Evolutionary conservation across 1,140 invertebrate species (phyloP), one percentile per base, ranked within the genome.

Genomic region (Drosophila burlai): DNA sequence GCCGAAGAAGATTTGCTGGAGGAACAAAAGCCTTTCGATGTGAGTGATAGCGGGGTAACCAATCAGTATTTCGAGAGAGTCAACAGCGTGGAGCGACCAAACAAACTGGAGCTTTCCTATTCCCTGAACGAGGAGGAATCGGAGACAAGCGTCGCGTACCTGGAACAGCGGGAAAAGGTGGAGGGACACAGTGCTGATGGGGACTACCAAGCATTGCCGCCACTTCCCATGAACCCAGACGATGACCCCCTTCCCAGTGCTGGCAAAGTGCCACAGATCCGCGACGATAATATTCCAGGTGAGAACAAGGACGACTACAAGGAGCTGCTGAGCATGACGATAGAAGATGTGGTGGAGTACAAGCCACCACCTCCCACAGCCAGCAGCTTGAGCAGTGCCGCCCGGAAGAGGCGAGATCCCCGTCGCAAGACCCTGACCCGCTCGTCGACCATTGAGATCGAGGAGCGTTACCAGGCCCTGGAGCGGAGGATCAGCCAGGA

Each of bases 1-100:
- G 24, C 26, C 6, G 54, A 9, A 6, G 47, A 36, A 8, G 31
- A 36, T 21, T 16, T 36, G 10, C 31, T 40, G 15, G 47, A 45
- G 2, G 18, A 75, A 31, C 64, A 13, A 16, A 65, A 49, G 45
- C 9, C 40, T 11, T 93, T 68, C 52, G 83, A 84, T 59, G 81
- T 92, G 3, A 91, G 75, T 50, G 85, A 92, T 18, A 74, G 78
- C 42, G 92, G 92, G 6, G 92, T 93, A 3, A 93, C 91, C 18
- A 93, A 93, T 81, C 74, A 92, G 59, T 93, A 93, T 77, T 93
- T 93, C 55, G 92, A 93, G 57, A 72, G 91, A 0, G 83, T 93
- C n/a, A 93, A 93, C 36, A 86, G 85, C 24, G 81, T 81, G 16
- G 92, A 93, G 42, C 83, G 91, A 15, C 91, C 91, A 2, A 92